Conservation (phyloP, 1,140 invertebrate species). For the Drosophila pseudoananassae region DNA sequence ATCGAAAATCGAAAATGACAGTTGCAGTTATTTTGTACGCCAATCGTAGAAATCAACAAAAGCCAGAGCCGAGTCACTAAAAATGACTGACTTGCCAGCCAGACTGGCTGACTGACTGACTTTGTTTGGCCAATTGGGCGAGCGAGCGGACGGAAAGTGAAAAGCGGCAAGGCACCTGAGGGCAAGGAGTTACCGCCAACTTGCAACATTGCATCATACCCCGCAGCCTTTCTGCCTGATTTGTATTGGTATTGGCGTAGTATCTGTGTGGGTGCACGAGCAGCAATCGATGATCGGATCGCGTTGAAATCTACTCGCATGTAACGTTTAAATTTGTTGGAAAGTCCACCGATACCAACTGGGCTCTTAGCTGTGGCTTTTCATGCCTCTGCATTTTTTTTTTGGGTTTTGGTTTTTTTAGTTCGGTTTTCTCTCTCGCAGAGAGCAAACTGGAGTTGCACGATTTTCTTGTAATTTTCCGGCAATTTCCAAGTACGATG, state of each 20-base stretch:
- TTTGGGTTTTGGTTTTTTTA: neutral
- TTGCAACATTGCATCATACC: conserved; percentile 49
- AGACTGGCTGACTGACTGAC: conserved; percentile 51
- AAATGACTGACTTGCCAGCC: conserved; percentile 67
- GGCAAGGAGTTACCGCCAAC: conserved; percentile 64
- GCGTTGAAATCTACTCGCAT: conserved; percentile 81
- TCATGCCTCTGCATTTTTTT: conserved; percentile 35
- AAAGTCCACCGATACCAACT: conserved; percentile 12
- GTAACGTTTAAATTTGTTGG: conserved; percentile 80
- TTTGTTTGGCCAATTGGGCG: conserved; percentile 64
- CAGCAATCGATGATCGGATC: conserved; percentile 68
- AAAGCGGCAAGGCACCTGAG: conserved; percentile 68
- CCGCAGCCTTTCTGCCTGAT: conserved; percentile 28
- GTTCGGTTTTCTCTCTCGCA: conserved; percentile 14
- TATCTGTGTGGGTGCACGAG: conserved; percentile 68
- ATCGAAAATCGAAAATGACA: conserved; percentile 71
- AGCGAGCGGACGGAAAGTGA: conserved; percentile 57
- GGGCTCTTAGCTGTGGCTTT: conserved; percentile 41
- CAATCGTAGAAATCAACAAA: conserved; percentile 67
- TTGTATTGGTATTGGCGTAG: conserved; percentile 8
- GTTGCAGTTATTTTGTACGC: conserved; percentile 73
- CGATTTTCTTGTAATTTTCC: conserved; percentile 82
- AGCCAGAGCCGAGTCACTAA: conserved; percentile 55
- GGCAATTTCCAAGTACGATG: conserved; percentile 61
- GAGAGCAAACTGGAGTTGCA: conserved; percentile 75